Evolutionary conservation across 2,888 invertebrate species (phyloP), one percentile per base, ranked within the genome.

Genomic region (Imbricaverruca yamaguchii): DNA sequence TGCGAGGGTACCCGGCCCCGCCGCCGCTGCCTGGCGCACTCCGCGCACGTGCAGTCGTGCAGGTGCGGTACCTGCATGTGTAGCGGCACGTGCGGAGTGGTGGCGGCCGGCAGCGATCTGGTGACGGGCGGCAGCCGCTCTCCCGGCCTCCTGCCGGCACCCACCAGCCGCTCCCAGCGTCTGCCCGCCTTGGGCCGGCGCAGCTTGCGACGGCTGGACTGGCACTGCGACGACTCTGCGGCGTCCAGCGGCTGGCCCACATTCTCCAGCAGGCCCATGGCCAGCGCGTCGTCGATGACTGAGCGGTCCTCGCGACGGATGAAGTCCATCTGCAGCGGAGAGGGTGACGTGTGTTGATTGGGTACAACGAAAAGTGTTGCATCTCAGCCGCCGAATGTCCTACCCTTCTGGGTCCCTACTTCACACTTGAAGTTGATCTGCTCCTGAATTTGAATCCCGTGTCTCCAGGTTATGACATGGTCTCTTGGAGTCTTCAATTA

Each of bases 31-130:
- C 74, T 53, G 21, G 21, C 53, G 53, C 74, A 74, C 55, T 53
- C 74, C 0, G 55, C 3, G 74, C 74, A 74, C 21, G 74, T 53
- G 55, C 74, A 74, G 74, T 74, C 74, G 9, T 18, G 53, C 55
- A 74, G 53, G 74, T 74, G 74, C 9, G 74, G 74, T 9, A 74
- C 74, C 21, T 74, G 74, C 21, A 74, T 11, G 74, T 74, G 74
- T 7, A 74, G 18, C 74, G 74, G 74, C 39, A 39, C 39, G 74
- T 23, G 8, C 15, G 69, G 53, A 0, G 53, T 4, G 13, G 18
- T 1, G 55, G 55, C 21, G 74, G 74, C 21, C 0, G 74, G 67
- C 9, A 23, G 11, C 74, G 53, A 59, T 15, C 12, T 13, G 3
- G 59, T 15, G 4, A 15, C 59, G 4, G 59, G 59, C 59, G 74